Evolutionary conservation across 2,888 invertebrate genomes (phyloP).

Genomic region (Catocala nupta): DNA sequence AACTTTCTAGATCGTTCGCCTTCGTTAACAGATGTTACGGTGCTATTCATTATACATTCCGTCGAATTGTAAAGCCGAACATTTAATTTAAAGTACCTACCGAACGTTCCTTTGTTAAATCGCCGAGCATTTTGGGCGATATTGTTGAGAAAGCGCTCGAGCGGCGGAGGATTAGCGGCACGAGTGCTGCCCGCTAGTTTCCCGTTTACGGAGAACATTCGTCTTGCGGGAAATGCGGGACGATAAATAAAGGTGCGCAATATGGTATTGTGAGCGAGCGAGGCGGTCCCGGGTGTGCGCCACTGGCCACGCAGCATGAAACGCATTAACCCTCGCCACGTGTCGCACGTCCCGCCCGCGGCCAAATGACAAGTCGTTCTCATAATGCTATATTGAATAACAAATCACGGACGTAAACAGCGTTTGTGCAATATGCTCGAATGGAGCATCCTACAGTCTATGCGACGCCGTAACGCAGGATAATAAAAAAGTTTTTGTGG

Average conservation of each 20-base stretch:
- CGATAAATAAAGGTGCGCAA: constrained; percentile 76
- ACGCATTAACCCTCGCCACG: constrained; percentile 63
- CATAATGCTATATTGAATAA: constrained; percentile 62
- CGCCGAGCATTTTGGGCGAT: constrained; percentile 74
- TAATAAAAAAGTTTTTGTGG: constrained; percentile 76
- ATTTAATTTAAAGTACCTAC: constrained; percentile 87
- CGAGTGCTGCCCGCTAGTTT: constrained; percentile 66
- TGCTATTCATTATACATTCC: constrained; percentile 88
- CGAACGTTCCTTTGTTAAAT: constrained; percentile 83
- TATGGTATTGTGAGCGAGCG: constrained; percentile 56
- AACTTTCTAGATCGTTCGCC: constrained; percentile 87
- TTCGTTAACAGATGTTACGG: constrained; percentile 88
- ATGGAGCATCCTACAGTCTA: constrained; percentile 56
- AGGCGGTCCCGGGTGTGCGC: constrained; percentile 34
- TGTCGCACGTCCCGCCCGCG: constrained; percentile 44
- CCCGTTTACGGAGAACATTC: constrained; percentile 70
- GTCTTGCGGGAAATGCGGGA: constrained; percentile 68
- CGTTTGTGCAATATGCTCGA: constrained; percentile 56
- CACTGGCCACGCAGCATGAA: constrained; percentile 49
- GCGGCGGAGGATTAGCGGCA: constrained; percentile 72
- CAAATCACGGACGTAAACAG: constrained; percentile 55
- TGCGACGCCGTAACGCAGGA: constrained; percentile 57
- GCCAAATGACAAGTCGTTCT: constrained; percentile 61
- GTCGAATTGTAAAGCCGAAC: constrained; percentile 87
- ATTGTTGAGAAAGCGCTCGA: constrained; percentile 74